Percentiles rank a stretch among this genome's conserved stretches.
These are phyloP conservation scores for Calliscelio sp. DNA, from an alignment of 2,888 invertebrate species.

Conservation along the genomic window DNA sequence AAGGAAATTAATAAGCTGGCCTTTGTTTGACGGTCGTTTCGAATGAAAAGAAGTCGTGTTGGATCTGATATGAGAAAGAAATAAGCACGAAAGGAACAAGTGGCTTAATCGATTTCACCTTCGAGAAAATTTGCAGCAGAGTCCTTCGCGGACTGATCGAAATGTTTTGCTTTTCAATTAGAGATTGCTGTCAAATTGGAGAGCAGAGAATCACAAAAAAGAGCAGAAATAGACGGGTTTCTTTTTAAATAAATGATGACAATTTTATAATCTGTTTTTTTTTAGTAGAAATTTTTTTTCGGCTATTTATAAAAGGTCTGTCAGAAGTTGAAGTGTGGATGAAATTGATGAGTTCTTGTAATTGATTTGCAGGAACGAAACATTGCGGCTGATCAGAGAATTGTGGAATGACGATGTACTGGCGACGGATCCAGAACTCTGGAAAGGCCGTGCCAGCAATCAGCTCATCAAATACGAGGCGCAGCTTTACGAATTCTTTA, in stretches of 20 bases:
- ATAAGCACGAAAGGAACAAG: constrained; percentile 23
- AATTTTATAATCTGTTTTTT: too few species aligned
- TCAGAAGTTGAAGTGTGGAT: too few species aligned
- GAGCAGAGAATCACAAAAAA: too few species aligned
- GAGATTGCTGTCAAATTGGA: neutral
- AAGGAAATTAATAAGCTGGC: constrained; percentile 34
- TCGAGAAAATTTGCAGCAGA: constrained; percentile 17
- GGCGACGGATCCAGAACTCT: constrained; percentile 84
- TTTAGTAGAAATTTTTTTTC: too few species aligned
- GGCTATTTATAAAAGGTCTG: too few species aligned
- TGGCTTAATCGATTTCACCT: constrained; percentile 48
- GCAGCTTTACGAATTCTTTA: constrained; percentile 86
- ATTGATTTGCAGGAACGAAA: constrained; percentile 83
- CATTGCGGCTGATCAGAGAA: constrained; percentile 80
- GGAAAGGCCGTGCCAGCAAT: constrained; percentile 87
- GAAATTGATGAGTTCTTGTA: too few species aligned
- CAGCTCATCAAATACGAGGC: constrained; percentile 88
- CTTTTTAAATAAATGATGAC: too few species aligned
- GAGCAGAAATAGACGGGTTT: too few species aligned
- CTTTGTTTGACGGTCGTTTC: constrained; percentile 54
- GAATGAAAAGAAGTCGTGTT: constrained; percentile 48
- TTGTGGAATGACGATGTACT: constrained; percentile 80
- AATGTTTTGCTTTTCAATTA: constrained; percentile 1
- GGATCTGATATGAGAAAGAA: constrained; percentile 58
- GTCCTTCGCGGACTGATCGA: constrained; percentile 35